phyloP scores from a whole-genome alignment of 2,113 vertebrate genomes.

The Spilogale gracilis region DNA sequence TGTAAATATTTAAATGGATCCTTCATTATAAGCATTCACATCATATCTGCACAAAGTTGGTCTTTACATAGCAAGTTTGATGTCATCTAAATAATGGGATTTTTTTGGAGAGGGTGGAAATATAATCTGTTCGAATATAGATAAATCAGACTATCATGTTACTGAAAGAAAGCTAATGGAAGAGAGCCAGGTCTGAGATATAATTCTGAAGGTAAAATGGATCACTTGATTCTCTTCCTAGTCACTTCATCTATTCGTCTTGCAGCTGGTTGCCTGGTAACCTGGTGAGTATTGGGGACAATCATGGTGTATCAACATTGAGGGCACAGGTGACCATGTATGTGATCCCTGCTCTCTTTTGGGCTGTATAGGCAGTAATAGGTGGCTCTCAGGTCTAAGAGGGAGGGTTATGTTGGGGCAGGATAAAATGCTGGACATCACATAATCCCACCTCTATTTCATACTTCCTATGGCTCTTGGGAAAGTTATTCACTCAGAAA shows the following conservation, averaged over 20 bases:
- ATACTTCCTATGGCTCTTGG: neutral
- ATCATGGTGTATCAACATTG: neutral
- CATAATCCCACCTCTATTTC: neutral
- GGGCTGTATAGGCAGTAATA: accelerated
- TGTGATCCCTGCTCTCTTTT: neutral
- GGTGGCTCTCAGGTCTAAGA: neutral
- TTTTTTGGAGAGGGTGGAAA: slow-evolving; percentile 8
- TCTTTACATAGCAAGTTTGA: slow-evolving; percentile 65
- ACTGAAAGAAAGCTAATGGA: neutral
- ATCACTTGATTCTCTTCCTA: slow-evolving; percentile 35
- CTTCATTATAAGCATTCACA: slow-evolving; percentile 70
- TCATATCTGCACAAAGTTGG: slow-evolving; percentile 67
- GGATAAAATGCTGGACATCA: neutral
- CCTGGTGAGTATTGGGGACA: neutral
- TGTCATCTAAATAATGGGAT: slow-evolving; percentile 63
- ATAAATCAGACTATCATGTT: neutral
- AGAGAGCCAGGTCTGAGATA: slow-evolving; percentile 11
- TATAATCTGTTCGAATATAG: slow-evolving; percentile 59
- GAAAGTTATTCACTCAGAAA: neutral
- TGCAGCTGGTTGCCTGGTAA: slow-evolving; percentile 2
- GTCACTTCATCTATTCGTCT: neutral
- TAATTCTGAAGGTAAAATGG: slow-evolving; percentile 16
- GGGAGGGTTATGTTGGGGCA: neutral
- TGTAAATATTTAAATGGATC: slow-evolving; percentile 76
- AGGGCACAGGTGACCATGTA: neutral